A percentile compares a stretch with the other conserved stretches of the same genome.
phyloP scores from a whole-genome alignment of 2,888 invertebrate species.

The Apantesis nais region DNA sequence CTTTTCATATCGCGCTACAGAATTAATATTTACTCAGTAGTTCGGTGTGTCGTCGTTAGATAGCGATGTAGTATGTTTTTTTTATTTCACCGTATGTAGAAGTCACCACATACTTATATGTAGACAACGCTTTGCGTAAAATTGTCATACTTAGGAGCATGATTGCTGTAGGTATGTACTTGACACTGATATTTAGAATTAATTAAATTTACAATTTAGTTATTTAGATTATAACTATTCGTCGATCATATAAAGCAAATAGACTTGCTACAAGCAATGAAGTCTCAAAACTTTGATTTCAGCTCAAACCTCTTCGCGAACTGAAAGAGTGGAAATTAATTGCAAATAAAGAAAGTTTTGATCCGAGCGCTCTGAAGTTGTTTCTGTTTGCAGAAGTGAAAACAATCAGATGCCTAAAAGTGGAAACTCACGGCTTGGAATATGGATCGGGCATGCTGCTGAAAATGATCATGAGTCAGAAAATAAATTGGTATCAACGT shows the following conservation, averaged over 20 bases:
- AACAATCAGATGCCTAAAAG: conserved; percentile 45
- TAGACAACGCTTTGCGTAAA: no score
- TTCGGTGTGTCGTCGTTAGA: no score
- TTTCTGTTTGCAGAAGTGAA: conserved; percentile 50
- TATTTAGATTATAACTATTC: not conserved
- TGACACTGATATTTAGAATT: no score
- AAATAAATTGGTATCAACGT: no score
- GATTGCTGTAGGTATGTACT: no score
- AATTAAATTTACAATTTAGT: not conserved
- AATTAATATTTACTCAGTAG: no score
- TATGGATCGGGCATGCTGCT: conserved; percentile 9
- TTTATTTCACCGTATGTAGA: no score
- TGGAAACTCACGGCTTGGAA: conserved; percentile 26
- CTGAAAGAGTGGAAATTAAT: conserved; percentile 54
- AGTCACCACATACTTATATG: no score
- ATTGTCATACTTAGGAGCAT: no score
- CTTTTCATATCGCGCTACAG: no score
- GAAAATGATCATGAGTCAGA: not conserved
- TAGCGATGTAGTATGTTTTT: no score
- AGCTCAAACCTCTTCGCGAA: conserved; percentile 33
- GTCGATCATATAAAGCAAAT: conserved; percentile 26
- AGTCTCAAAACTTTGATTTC: conserved; percentile 40
- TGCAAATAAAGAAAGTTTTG: conserved; percentile 53
- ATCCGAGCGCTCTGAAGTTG: conserved; percentile 45
- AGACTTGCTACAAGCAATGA: conserved; percentile 26